Base-by-base conservation (phyloP, 2,113 vertebrate species). In the Chloropsis hardwickii region DNA sequence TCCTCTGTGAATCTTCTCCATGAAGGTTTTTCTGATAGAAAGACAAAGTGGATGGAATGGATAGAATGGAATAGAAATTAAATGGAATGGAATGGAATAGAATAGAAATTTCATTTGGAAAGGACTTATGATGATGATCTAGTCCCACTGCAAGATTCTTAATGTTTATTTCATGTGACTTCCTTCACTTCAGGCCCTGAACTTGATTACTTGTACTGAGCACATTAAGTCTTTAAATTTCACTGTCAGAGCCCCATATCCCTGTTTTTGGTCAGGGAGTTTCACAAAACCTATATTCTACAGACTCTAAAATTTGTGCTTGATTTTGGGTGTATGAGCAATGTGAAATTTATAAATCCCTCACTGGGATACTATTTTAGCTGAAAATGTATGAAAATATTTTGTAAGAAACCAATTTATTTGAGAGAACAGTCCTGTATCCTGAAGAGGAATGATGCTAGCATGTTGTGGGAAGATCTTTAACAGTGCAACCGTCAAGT, bases 231-330 rank as follows among this genome's bases (percentile, higher is more conserved):
- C 56, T 86, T 70, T 73, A 70, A 90, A 86, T 50, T 54, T 39
- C 42, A 56, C 15, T 53, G n/a, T 53, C 35, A 80, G 25, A 79
- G 15, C 2, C 19, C 5, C 20, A 45, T 91, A 88, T 50, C 2
- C 2, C 5, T 0, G 0, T 45, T 78, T 78, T 80, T 65, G 16
- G 14, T 6, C 14, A 50, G 5, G 12, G 11, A 42, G 8, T 66
- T 92, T 73, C 35, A 54, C 23, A n/a, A 86, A 64, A 29, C 67
- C 18, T 47, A 23, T 3, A 24, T 86, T 72, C 88, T 39, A 44
- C 17, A 50, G 17, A 50, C 19, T 58, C 21, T 45, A 40, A 88
- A 86, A 44, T 88, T 78, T 48, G 29, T 40, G 12, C 24, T 89
- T 66, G 12, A 77, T 86, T 89, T 94, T 64, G 62, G 14, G 22